Base-by-base conservation (phyloP, 2,113 vertebrate species). In the Anas platyrhynchos region DNA sequence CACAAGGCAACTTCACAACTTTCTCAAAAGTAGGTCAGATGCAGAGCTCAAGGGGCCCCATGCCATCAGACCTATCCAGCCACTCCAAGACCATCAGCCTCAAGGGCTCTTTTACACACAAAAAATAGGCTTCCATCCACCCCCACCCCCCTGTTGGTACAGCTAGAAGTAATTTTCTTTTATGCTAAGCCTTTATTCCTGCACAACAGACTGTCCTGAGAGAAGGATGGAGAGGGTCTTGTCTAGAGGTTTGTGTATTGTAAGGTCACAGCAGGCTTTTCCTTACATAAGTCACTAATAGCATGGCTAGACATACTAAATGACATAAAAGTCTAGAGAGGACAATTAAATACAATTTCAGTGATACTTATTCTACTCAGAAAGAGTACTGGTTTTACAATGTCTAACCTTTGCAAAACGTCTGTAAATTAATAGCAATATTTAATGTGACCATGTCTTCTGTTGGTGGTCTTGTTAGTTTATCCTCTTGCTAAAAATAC, bases 331-430 rank as follows among this genome's bases (percentile, higher is more conserved):
- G 71, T 87, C 87, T 71, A 44, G 85, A 87, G 55, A 46, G 67
- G 69, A 87, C 84, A 92, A 92, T 82, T 95, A 91, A 73, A 91
- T 69, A 63, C 55, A 31, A 91, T 71, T 93, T 85, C 66, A 26
- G 41, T 88, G 67, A 78, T 94, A 46, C 36, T 94, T 91, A 89
- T 44, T 71, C 84, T 83, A 11, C 89, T 82, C 79, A 62, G 50
- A 73, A 91, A 63, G 21, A 58, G 41, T n/a, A 41, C 25, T 34
- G 44, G 62, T 69, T 87, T 95, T 87, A 79, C 44, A 63, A 9
- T 16, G 77, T 65, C 91, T 89, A 84, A 83, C 88, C 68, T 31
- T 61, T 59, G 44, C 48, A 78, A 77, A 75, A 91, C 62, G 66
- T 75, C 73, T 92, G 66, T 66, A 44, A 56, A 61, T 82, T 87